phyloP scores from a whole-genome alignment of 1,140 invertebrate genomes.

The Megalopta genalis region DNA sequence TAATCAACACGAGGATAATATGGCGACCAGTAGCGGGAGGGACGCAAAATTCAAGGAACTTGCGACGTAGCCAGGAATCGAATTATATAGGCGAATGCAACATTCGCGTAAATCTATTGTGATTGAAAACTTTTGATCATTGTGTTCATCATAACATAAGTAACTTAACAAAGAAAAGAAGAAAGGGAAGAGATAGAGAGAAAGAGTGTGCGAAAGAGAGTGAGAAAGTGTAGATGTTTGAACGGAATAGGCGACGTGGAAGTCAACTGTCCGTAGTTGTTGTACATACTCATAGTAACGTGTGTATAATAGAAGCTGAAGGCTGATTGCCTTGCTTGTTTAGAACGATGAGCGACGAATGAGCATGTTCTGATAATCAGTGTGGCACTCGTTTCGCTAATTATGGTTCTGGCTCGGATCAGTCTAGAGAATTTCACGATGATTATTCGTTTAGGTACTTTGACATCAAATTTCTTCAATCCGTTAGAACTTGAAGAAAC shows the following conservation, averaged over 20 bases:
- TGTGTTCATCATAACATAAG: constrained; percentile 73
- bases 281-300: constrained; percentile 56
- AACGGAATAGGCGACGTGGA: constrained; percentile 37
- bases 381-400: background rate
- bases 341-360: constrained; percentile 27
- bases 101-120: constrained; percentile 66
- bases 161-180: constrained; percentile 42
- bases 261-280: constrained; percentile 38
- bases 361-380: background rate
- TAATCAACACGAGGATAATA: background rate
- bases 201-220: background rate
- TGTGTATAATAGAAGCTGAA: constrained; percentile 48
- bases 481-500: too few relatives aligned
- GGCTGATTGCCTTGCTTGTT: constrained; percentile 35
- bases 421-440: too few relatives aligned
- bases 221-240: constrained; percentile 19
- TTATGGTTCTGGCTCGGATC: background rate
- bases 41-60: background rate
- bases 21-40: background rate
- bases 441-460: too few relatives aligned
- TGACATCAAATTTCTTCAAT: too few relatives aligned
- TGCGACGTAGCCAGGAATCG: constrained; percentile 27
- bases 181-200: background rate
- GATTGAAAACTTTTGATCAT: constrained; percentile 70
- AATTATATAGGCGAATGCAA: constrained; percentile 40